Conservation (phyloP, 2,113 vertebrate genomes). For the Nerophis lumbriciformis region DNA sequence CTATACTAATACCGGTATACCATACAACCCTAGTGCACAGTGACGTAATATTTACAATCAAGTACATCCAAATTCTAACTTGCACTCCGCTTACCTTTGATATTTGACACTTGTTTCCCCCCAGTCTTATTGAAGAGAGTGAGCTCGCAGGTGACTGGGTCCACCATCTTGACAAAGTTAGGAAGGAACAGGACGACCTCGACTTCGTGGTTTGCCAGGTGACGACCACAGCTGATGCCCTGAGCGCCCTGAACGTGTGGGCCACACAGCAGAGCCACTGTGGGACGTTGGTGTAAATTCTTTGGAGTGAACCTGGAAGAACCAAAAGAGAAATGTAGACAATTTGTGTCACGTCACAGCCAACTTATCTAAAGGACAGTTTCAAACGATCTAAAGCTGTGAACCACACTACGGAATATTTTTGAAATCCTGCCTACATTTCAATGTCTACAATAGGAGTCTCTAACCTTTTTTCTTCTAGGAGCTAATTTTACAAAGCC, state of each 20-base stretch:
- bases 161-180: slow-evolving; percentile 97
- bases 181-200: slow-evolving; percentile 93
- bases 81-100: slow-evolving; percentile 78
- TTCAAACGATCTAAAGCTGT: too few relatives aligned
- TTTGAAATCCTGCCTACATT: too few relatives aligned
- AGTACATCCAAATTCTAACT: neutral
- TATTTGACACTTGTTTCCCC: slow-evolving; percentile 88
- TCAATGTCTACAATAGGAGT: too few relatives aligned
- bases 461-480: too few relatives aligned
- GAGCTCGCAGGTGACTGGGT: slow-evolving; percentile 90
- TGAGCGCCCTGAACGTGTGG: slow-evolving; percentile 96
- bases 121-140: slow-evolving; percentile 88
- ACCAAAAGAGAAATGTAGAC: neutral
- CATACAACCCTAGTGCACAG: too few relatives aligned
- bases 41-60: too few relatives aligned
- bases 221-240: slow-evolving; percentile 93
- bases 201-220: slow-evolving; percentile 95
- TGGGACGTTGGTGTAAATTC: slow-evolving; percentile 93
- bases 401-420: too few relatives aligned
- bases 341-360: too few relatives aligned
- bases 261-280: slow-evolving; percentile 88
- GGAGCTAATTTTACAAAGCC: too few relatives aligned
- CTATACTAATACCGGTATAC: too few relatives aligned
- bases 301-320: slow-evolving; percentile 88
- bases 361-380: too few relatives aligned